Conservation (phyloP, 2,888 invertebrate genomes). For the Furcula furcula region DNA sequence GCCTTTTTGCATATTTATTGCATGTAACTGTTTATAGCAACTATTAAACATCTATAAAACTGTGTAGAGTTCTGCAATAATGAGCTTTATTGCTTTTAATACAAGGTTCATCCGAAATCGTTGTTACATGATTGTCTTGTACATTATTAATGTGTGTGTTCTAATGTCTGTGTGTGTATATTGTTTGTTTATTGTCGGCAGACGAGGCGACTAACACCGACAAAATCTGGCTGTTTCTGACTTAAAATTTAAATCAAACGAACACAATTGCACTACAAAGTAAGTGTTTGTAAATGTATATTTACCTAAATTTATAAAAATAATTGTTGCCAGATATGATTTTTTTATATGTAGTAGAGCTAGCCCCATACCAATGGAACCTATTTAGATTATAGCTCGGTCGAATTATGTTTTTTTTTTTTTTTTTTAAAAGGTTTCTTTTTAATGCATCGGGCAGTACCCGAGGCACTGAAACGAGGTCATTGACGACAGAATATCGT, state of each 20-base stretch:
- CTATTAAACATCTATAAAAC: no score
- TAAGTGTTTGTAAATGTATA: slow-evolving; percentile 47
- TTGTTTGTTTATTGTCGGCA: no score
- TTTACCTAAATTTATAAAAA: slow-evolving; percentile 3
- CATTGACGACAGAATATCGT: background rate
- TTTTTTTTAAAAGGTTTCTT: no score
- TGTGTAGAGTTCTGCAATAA: background rate
- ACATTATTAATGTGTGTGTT: slow-evolving; percentile 35
- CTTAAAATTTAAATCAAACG: slow-evolving; percentile 43
- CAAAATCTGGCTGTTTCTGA: slow-evolving; percentile 48
- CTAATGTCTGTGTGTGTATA: no score
- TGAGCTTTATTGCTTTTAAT: slow-evolving; percentile 1
- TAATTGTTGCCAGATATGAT: slow-evolving; percentile 12
- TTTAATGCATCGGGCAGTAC: no score
- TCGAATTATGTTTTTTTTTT: no score
- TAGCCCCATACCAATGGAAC: no score
- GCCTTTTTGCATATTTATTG: no score
- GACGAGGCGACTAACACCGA: slow-evolving; percentile 44
- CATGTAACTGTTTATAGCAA: no score
- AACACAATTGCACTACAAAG: slow-evolving; percentile 51
- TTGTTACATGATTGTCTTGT: slow-evolving; percentile 26
- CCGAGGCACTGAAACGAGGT: background rate
- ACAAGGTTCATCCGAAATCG: slow-evolving; percentile 1
- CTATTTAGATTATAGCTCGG: no score
- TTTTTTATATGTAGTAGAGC: no score